Conservation (phyloP, 2,113 vertebrate species). For the Sakesphorus luctuosus region DNA sequence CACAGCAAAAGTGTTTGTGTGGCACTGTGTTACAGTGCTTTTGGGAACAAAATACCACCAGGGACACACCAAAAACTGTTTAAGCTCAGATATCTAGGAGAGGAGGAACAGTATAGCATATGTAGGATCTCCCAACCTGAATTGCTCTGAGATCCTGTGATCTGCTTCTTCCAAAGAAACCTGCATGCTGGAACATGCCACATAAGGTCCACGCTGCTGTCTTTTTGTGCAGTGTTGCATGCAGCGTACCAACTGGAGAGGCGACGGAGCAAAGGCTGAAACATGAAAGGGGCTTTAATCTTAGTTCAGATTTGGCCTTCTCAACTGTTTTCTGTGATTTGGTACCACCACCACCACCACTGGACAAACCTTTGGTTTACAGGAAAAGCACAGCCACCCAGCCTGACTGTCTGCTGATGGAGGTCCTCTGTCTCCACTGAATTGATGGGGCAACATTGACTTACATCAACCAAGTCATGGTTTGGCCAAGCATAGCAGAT, state of each 20-base stretch:
- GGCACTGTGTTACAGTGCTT: neutral
- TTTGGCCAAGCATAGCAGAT: neutral
- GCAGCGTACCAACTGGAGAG: fast-evolving
- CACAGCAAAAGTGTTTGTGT: neutral
- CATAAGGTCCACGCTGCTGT: fast-evolving
- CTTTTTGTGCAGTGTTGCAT: fast-evolving
- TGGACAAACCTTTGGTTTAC: neutral
- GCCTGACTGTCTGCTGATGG: neutral
- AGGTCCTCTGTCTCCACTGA: neutral
- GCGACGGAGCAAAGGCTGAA: fast-evolving
- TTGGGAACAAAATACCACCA: neutral
- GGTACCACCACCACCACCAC: neutral
- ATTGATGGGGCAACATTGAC: neutral
- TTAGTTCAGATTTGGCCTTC: neutral
- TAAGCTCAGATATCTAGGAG: neutral
- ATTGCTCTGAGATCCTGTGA: neutral
- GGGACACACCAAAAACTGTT: neutral
- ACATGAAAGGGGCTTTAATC: neutral
- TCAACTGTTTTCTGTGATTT: neutral
- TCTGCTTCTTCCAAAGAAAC: neutral
- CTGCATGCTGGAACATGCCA: fast-evolving
- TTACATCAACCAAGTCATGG: neutral
- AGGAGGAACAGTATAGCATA: neutral
- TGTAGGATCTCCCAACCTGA: neutral
- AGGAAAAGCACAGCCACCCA: neutral